Evolutionary conservation across 2,797 vertebrate species (phyloP), one percentile per base, ranked within the genome.

Genomic region (Tiaroga cobitis): DNA sequence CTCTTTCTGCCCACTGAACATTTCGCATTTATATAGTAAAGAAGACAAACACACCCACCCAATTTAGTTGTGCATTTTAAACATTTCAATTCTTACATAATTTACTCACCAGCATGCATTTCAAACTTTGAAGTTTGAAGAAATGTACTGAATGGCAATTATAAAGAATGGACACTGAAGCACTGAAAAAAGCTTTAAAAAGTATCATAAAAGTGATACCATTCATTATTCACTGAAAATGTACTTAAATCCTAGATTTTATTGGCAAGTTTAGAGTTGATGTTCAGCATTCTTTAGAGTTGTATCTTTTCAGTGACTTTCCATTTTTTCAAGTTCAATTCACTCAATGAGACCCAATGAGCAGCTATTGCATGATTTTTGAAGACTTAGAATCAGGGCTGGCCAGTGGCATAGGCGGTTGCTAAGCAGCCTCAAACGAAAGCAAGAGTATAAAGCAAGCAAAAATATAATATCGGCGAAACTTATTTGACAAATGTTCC

Each of bases 1-100:
- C 79, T 80, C 15, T 63, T 24, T 73, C 67, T 61, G 80, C 83
- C 67, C 73, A 82, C 83, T 74, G 67, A 82, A 80, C 43, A 49
- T 59, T 67, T 85, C 56, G 34, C 11, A 56, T 72, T 69, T 61
- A 37, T 69, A 29, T 72, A 70, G 39, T 61, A 37, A 82, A 81
- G 63, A 77, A 29, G 56, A 83, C 34, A 83, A 70, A 43, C 34
- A 68, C 63, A 63, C 70, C 67, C 67, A 54, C 21, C 69, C 29
- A 63, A 67, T 82, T 54, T 29, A 72, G 51, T 46, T 70, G 9
- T 54, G 59, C 37, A 76, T 73, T 65, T 63, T 26, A 80, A 61
- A 41, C 24, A 54, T 43, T 82, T 70, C n/a, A 82, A 72, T 68
- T 80, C 29, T 67, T 21, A 49, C 65, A 46, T 68, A 1, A 65